Evolutionary conservation across 1,140 invertebrate genomes (phyloP), one percentile per base, ranked within the genome.

Genomic region (Zaprionus tsacasi): DNA sequence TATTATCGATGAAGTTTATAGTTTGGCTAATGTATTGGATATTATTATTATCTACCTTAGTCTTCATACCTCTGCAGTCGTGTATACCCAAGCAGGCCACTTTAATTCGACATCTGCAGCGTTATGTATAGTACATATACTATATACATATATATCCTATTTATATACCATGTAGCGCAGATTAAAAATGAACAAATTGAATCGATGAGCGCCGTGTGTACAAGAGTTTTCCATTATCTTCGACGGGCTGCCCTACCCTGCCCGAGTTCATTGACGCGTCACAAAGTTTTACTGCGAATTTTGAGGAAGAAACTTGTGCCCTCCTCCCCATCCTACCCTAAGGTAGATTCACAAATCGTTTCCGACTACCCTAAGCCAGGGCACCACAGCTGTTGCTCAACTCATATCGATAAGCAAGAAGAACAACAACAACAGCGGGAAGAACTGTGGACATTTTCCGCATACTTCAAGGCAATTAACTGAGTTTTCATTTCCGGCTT

Each of bases 401-500:
- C 77, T 88, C 71, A 55, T 88, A 82, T 88, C 79, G 81, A 88
- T 79, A 72, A 85, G 67, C 17, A n/a, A n/a, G n/a, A n/a, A n/a
- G n/a, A n/a, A n/a, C n/a, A n/a, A n/a, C n/a, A 83, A 60, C 36
- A 52, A 58, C 60, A 79, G n/a, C n/a, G n/a, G n/a, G n/a, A n/a
- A 76, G 48, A 79, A 72, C 50, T 56, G 12, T 60, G 70, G 59
- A 70, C 67, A 82, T 75, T 65, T 64, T 57, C 68, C 76, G 81
- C 85, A 90, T 90, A 89, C 85, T 88, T 89, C 78, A 81, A 57
- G 85, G 81, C 86, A 88, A 88, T 88, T 88, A 88, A 85, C 81
- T 71, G 78, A 81, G 71, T 79, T 89, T 89, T 81, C 78, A 89
- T 88, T 88, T 88, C 85, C 85, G 83, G 77, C 64, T 89, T 83